These are phyloP conservation scores for Baronia brevicornis DNA, from an alignment of 2,888 invertebrate species.

Conservation along the genomic window DNA sequence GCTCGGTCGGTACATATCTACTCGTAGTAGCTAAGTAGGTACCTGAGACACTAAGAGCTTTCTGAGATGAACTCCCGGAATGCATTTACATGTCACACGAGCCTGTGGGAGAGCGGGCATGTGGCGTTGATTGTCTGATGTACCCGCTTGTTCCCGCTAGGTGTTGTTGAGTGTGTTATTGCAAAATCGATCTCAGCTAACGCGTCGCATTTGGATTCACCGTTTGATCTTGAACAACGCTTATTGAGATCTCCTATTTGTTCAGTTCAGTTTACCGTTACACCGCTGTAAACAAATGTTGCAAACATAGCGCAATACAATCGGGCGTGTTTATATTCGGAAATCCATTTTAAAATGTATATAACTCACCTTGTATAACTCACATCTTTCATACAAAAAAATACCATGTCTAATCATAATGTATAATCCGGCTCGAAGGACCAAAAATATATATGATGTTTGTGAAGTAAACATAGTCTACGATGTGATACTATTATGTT, in stretches of 20 bases:
- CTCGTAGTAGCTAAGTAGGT: slow-evolving; percentile 10
- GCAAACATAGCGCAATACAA: too few species aligned
- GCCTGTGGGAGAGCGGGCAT: slow-evolving; percentile 60
- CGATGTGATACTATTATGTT: too few species aligned
- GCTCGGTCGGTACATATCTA: slow-evolving; percentile 1
- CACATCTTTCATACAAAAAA: too few species aligned
- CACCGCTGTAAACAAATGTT: slow-evolving; percentile 10
- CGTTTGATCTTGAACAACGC: slow-evolving; percentile 31
- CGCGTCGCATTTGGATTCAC: slow-evolving; percentile 24
- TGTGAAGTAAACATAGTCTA: too few species aligned
- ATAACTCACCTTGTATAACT: too few species aligned
- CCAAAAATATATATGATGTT: too few species aligned
- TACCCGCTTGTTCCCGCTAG: slow-evolving; percentile 35
- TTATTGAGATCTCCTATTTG: slow-evolving; percentile 49
- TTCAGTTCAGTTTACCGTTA: slow-evolving; percentile 20
- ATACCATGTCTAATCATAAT: too few species aligned
- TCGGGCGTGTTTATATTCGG: too few species aligned
- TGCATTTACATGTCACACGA: slow-evolving; percentile 70
- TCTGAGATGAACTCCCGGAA: slow-evolving; percentile 57
- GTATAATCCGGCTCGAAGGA: too few species aligned
- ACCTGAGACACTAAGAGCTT: slow-evolving; percentile 47
- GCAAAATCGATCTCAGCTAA: slow-evolving; percentile 35
- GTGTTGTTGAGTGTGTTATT: slow-evolving; percentile 32
- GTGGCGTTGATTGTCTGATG: slow-evolving; percentile 55
- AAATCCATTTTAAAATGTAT: too few species aligned